A percentile compares a stretch with the other conserved stretches of the same genome.
Conservation (phyloP, 2,888 invertebrate species). For the Acleris emargana region DNA sequence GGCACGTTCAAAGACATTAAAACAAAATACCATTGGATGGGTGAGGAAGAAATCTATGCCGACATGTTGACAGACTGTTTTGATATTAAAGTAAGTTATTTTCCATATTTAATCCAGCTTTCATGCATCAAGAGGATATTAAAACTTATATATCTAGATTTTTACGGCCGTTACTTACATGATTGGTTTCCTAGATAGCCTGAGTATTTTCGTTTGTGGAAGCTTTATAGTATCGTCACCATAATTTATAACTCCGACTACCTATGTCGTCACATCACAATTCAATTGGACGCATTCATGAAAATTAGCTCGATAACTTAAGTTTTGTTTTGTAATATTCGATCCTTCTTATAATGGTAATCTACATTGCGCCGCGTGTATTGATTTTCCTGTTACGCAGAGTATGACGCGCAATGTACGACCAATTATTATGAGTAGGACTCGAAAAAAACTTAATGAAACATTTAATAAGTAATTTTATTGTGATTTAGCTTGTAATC, state of each 20-base stretch:
- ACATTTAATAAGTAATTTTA: no score
- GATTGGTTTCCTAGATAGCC: no score
- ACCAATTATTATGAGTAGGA: background rate
- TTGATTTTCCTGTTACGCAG: slow-evolving; percentile 30
- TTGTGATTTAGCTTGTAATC: no score
- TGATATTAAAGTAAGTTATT: slow-evolving; percentile 67
- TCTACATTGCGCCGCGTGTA: slow-evolving; percentile 26
- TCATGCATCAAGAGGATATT: background rate
- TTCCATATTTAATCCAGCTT: background rate
- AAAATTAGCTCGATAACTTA: no score
- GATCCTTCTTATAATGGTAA: background rate
- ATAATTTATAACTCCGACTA: background rate
- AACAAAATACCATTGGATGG: slow-evolving; percentile 73
- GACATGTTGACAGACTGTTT: slow-evolving; percentile 77
- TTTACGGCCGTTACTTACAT: background rate
- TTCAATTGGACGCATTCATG: no score
- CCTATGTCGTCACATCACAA: no score
- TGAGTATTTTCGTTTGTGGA: background rate
- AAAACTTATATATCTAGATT: background rate
- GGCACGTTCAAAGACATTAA: slow-evolving; percentile 73
- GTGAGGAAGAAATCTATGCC: slow-evolving; percentile 71
- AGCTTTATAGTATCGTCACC: background rate
- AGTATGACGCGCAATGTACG: slow-evolving; percentile 25
- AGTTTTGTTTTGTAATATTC: background rate
- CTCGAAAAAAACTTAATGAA: background rate